phyloP scores from a whole-genome alignment of 2,113 vertebrate genomes.

The Scomber japonicus region DNA sequence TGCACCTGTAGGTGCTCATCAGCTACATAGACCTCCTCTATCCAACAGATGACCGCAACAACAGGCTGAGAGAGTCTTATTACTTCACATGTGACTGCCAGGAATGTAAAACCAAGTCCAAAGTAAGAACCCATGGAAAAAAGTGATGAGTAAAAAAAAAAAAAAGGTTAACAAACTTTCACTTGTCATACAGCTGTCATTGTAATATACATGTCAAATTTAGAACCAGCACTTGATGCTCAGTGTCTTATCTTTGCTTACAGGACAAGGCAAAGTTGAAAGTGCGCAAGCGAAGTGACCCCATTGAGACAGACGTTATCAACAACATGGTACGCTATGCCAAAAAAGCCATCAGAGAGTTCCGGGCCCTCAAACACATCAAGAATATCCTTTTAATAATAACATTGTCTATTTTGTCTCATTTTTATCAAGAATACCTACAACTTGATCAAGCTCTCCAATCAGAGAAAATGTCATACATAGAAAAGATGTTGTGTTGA shows the following conservation, averaged over 20 bases:
- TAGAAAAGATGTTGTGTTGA: too few relatives aligned
- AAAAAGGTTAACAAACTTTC: not conserved
- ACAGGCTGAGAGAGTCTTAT: slow-evolving; percentile 90
- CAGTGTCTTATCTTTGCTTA: slow-evolving; percentile 5
- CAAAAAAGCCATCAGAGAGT: slow-evolving; percentile 91
- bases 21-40: slow-evolving; percentile 98
- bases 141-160: not conserved
- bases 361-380: slow-evolving; percentile 90
- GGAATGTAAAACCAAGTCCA: slow-evolving; percentile 90
- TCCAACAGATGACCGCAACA: slow-evolving; percentile 94
- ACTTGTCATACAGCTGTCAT: too few relatives aligned
- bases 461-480: too few relatives aligned
- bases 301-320: slow-evolving; percentile 84
- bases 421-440: too few relatives aligned
- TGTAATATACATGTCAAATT: too few relatives aligned
- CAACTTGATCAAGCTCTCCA: too few relatives aligned
- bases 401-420: not conserved
- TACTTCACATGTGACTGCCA: slow-evolving; percentile 94
- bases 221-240: too few relatives aligned
- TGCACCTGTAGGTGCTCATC: slow-evolving; percentile 87
- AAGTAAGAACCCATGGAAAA: slow-evolving; percentile 79
- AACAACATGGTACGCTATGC: slow-evolving; percentile 92
- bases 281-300: slow-evolving; percentile 85
- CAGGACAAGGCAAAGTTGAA: slow-evolving; percentile 94
- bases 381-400: slow-evolving; percentile 92